phyloP scores from a whole-genome alignment of 2,888 invertebrate species.

The Hypomecis atomaria region DNA sequence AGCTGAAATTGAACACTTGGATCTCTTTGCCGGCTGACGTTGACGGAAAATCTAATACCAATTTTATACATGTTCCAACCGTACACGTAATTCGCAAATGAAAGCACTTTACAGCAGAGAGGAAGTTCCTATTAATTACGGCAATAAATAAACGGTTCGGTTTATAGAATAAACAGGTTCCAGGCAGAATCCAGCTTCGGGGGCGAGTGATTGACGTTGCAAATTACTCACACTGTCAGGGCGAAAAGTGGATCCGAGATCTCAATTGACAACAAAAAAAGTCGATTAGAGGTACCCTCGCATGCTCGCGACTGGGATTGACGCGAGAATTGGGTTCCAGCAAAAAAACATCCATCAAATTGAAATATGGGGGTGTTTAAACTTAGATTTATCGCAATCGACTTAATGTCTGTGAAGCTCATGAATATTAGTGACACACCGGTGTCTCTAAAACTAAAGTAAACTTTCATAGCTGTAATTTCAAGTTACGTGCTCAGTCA shows the following conservation, averaged over 20 bases:
- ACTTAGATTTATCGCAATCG: conserved; percentile 11
- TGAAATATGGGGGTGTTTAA: conserved; percentile 18
- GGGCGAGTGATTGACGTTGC: conserved; percentile 57
- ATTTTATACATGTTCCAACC: neutral
- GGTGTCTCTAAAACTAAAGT: neutral
- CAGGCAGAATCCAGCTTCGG: conserved; percentile 22
- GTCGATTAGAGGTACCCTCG: conserved; percentile 35
- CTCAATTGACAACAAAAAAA: conserved; percentile 53
- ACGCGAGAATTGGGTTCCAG: conserved; percentile 30
- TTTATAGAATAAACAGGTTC: conserved; percentile 18
- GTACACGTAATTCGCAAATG: neutral
- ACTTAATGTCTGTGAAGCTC: neutral
- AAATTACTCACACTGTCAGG: conserved; percentile 61
- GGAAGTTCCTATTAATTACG: neutral
- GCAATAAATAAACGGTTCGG: conserved; percentile 4
- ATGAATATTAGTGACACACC: no score
- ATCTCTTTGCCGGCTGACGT: no score
- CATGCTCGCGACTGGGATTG: conserved; percentile 29
- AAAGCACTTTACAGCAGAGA: neutral
- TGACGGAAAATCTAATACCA: neutral
- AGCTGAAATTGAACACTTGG: no score
- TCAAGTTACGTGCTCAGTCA: no score
- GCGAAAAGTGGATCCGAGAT: conserved; percentile 46
- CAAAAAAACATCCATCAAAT: conserved; percentile 29
- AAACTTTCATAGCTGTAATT: neutral